Conservation (phyloP, 2,797 vertebrate genomes). For the Enoplosus armatus region DNA sequence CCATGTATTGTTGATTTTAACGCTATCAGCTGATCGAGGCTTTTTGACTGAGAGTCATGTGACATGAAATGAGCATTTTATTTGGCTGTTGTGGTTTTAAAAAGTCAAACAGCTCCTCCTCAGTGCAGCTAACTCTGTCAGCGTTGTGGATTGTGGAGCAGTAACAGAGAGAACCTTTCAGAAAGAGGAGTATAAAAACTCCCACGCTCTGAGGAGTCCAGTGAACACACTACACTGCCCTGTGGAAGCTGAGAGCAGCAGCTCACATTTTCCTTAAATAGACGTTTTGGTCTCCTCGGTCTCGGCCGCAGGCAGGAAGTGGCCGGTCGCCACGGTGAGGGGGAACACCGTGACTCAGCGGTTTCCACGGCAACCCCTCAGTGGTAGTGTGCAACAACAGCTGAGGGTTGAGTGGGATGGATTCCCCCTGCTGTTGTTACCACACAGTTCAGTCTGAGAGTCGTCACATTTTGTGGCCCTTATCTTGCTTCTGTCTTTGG, state of each 20-base stretch:
- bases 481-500: too few species aligned
- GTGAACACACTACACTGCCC: conserved; percentile 10
- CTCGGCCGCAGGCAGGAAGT: conserved; percentile 17
- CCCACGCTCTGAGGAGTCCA: conserved; percentile 18
- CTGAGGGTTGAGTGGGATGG: background rate
- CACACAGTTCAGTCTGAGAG: too few species aligned
- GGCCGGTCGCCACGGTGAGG: background rate
- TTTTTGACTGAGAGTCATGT: background rate
- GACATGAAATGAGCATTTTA: background rate
- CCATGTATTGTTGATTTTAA: background rate
- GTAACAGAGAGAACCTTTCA: background rate
- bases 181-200: conserved; percentile 1
- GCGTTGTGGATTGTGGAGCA: background rate
- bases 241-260: background rate
- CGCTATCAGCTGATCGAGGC: background rate
- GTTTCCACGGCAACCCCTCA: conserved; percentile 33
- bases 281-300: background rate
- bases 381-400: background rate
- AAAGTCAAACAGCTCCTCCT: background rate
- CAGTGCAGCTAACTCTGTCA: background rate
- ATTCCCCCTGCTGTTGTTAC: too few species aligned
- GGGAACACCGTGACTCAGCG: conserved; percentile 30
- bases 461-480: too few species aligned
- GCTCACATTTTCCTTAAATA: conserved; percentile 47
- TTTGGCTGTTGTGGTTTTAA: background rate